A percentile compares a stretch with the other conserved stretches of the same genome.
These are phyloP conservation scores for Microtus pennsylvanicus DNA, from an alignment of 2,113 vertebrate genomes.

Conservation along the genomic window DNA sequence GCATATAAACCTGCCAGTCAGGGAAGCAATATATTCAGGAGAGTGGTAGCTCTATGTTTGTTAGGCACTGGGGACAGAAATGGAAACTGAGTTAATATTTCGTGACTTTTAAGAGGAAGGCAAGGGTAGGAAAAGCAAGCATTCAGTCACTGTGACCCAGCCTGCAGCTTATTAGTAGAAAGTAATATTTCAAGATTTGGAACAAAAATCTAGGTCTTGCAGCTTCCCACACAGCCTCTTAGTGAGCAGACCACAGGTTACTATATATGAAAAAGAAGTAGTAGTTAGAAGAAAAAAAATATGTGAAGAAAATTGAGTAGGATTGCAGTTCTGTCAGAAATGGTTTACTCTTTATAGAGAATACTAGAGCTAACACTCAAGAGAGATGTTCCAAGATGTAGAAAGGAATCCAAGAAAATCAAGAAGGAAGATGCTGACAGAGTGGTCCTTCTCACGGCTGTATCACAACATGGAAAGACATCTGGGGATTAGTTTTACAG, in stretches of 20 bases:
- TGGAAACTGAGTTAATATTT: neutral
- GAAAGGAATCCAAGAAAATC: conserved; percentile 15
- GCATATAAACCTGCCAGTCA: neutral
- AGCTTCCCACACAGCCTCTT: neutral
- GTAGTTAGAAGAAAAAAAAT: neutral
- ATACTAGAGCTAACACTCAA: conserved; percentile 23
- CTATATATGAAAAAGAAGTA: neutral
- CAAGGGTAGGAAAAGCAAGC: neutral
- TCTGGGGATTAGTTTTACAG: conserved; percentile 16
- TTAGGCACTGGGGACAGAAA: neutral
- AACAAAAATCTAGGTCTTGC: neutral
- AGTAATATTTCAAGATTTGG: neutral
- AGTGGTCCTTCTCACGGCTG: neutral
- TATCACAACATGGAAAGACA: neutral
- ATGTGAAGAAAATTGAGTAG: conserved; percentile 40
- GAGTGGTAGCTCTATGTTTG: neutral
- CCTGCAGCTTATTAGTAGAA: conserved; percentile 12
- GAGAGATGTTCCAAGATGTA: conserved; percentile 15
- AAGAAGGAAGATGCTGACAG: neutral
- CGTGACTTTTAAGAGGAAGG: neutral
- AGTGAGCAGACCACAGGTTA: neutral
- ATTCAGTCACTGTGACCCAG: neutral
- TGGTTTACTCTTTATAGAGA: conserved; percentile 42
- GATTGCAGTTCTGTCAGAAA: neutral
- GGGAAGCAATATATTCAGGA: neutral